Percentiles rank a stretch among this genome's conserved stretches.
Conservation (phyloP, 2,888 invertebrate genomes). For the Stenodera caucasica region DNA sequence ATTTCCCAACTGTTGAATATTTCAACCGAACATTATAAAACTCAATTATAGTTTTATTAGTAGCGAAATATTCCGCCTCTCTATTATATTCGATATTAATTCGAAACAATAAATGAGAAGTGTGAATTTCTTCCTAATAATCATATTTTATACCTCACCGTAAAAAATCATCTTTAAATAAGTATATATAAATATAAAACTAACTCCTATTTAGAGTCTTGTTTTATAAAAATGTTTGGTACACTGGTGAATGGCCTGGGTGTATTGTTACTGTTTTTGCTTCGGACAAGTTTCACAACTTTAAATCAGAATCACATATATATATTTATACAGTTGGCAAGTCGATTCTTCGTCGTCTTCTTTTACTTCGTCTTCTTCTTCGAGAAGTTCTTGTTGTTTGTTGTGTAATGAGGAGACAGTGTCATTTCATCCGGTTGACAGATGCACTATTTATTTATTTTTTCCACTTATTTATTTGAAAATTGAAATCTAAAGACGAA, state of each 20-base stretch:
- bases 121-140: too few relatives aligned
- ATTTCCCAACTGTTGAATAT: too few relatives aligned
- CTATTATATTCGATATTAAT: background rate
- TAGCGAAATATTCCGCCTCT: background rate
- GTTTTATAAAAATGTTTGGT: background rate
- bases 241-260: conserved; percentile 25
- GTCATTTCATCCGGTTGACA: conserved; percentile 29
- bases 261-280: conserved; percentile 46
- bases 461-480: too few relatives aligned
- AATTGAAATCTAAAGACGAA: too few relatives aligned
- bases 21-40: too few relatives aligned
- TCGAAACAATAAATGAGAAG: background rate
- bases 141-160: too few relatives aligned
- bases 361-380: background rate
- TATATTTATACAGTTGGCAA: conserved; percentile 29
- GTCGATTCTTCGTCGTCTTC: conserved; percentile 21
- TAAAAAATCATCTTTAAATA: too few relatives aligned
- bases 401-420: conserved; percentile 27
- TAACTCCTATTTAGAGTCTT: background rate
- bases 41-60: background rate
- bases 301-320: conserved; percentile 34
- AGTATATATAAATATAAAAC: too few relatives aligned
- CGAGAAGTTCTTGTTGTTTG: background rate
- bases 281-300: conserved; percentile 45
- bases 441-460: conserved; percentile 17